Evolutionary conservation across 2,113 vertebrate genomes (phyloP).

Genomic region (Nerophis ophidion): DNA sequence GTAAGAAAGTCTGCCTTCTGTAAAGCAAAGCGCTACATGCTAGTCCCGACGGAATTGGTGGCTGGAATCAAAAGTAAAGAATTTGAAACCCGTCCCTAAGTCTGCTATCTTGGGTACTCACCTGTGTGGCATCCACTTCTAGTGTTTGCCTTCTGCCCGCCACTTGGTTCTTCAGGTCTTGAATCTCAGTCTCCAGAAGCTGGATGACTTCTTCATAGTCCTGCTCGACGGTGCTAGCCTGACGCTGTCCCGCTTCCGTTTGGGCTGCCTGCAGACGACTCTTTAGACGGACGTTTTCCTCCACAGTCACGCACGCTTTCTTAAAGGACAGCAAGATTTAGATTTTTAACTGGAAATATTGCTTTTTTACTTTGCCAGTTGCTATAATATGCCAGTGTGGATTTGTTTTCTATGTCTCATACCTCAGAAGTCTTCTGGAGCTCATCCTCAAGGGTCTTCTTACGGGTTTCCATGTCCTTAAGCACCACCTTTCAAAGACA

Average conservation of each 20-base stretch:
- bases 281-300: conserved; percentile 77
- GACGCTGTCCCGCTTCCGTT: conserved; percentile 65
- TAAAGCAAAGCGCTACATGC: too few relatives aligned
- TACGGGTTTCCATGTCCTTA: conserved; percentile 79
- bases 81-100: too few relatives aligned
- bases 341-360: neutral
- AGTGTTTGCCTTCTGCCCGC: conserved; percentile 59
- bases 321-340: conserved; percentile 36
- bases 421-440: conserved; percentile 83
- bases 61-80: too few relatives aligned
- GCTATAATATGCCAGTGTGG: too few relatives aligned
- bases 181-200: conserved; percentile 85
- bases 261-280: conserved; percentile 75
- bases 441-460: conserved; percentile 80
- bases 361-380: too few relatives aligned
- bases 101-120: neutral
- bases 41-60: too few relatives aligned
- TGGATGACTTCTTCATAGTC: conserved; percentile 89
- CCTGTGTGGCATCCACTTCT: conserved; percentile 49
- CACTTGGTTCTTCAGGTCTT: conserved; percentile 82
- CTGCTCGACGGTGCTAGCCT: conserved; percentile 77
- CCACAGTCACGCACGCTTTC: conserved; percentile 76
- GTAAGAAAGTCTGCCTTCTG: too few relatives aligned
- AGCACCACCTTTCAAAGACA: conserved; percentile 70
- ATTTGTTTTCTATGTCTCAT: neutral